These are phyloP conservation scores for Watsonalla binaria DNA, from an alignment of 2,888 invertebrate species.

Conservation along the genomic window DNA sequence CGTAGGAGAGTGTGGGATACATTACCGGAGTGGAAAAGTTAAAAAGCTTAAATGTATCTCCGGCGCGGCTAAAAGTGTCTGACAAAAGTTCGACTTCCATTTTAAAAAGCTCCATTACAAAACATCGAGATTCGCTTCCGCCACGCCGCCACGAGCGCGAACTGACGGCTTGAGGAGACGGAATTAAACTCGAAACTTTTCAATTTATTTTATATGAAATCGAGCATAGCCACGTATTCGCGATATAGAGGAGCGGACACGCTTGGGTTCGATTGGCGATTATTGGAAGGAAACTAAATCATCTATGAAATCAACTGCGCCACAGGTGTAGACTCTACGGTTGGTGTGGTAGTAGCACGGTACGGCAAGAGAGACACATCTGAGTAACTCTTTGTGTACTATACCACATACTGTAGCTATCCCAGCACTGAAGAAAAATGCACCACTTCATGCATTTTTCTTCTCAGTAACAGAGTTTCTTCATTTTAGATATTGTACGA, in stretches of 20 bases:
- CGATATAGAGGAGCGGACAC: slow-evolving; percentile 39
- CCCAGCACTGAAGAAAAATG: too few species aligned
- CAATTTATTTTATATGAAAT: slow-evolving; percentile 70
- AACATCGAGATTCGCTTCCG: slow-evolving; percentile 78
- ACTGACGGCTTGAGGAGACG: slow-evolving; percentile 58
- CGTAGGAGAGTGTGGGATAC: slow-evolving; percentile 70
- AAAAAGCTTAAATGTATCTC: slow-evolving; percentile 79
- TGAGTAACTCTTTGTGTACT: too few species aligned
- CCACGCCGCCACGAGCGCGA: slow-evolving; percentile 62
- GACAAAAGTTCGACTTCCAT: slow-evolving; percentile 79
- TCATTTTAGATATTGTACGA: too few species aligned
- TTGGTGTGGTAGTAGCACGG: too few species aligned
- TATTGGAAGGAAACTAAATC: not conserved
- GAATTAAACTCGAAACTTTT: slow-evolving; percentile 73
- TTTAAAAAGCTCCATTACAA: slow-evolving; percentile 80
- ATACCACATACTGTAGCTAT: too few species aligned
- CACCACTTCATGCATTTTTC: too few species aligned
- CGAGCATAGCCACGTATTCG: slow-evolving; percentile 49
- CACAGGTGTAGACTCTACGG: too few species aligned
- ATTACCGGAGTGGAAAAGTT: slow-evolving; percentile 79
- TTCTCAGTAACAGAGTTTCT: too few species aligned
- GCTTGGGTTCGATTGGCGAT: slow-evolving; percentile 5
- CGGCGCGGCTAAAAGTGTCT: slow-evolving; percentile 78
- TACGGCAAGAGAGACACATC: too few species aligned
- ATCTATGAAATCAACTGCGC: too few species aligned